Evolutionary conservation across 2,113 vertebrate genomes (phyloP).

Genomic region (Erythrocercus mccallii): DNA sequence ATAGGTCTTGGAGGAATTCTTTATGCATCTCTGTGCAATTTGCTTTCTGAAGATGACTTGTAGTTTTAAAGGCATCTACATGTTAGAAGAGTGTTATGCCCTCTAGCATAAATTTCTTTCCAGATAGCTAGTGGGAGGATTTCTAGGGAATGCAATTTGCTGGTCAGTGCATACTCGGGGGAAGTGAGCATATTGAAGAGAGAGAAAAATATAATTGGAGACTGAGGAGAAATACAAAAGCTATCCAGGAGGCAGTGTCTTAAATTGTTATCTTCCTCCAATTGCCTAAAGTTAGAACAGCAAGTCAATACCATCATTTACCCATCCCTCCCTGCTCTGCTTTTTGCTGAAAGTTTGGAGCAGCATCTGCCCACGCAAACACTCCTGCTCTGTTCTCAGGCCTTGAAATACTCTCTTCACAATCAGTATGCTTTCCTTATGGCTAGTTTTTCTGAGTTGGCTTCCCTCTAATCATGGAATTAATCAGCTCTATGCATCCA

Average conservation of each 20-base stretch:
- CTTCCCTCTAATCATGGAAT: background rate
- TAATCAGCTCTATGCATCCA: background rate
- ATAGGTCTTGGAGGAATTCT: background rate
- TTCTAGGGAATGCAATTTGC: conserved; percentile 23
- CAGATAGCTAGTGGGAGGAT: conserved; percentile 16
- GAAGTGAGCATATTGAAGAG: conserved; percentile 9
- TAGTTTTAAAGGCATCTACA: conserved; percentile 38
- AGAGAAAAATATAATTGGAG: background rate
- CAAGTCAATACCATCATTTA: background rate
- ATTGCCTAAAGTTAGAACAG: background rate
- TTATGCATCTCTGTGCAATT: background rate
- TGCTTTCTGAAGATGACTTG: background rate
- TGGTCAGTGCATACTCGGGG: background rate
- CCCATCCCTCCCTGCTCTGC: background rate
- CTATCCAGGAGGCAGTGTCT: background rate
- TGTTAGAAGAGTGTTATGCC: conserved; percentile 4
- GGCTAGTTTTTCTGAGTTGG: background rate
- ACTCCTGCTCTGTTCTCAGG: background rate
- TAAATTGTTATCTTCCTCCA: background rate
- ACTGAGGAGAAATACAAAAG: background rate
- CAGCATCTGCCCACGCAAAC: background rate
- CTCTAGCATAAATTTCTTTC: conserved; percentile 1
- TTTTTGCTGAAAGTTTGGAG: background rate
- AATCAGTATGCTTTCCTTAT: background rate
- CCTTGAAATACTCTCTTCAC: background rate